Evolutionary conservation across 1,140 invertebrate genomes (phyloP).

Genomic region (Anadara kagoshimensis): DNA sequence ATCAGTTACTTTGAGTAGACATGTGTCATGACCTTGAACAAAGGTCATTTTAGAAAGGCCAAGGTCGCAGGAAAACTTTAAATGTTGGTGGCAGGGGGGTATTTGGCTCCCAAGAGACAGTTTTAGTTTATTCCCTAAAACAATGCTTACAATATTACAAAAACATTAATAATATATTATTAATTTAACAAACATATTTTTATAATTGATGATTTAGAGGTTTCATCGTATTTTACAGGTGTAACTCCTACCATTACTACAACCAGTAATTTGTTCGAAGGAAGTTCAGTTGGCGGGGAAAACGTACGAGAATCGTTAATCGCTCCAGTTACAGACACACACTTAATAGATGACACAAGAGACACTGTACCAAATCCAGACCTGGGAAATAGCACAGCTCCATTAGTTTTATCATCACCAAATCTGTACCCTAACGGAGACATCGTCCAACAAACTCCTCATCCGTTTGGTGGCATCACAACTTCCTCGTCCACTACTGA

Average conservation of each 20-base stretch:
- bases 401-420: conserved; percentile 34
- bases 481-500: conserved; percentile 72
- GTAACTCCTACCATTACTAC: conserved; percentile 78
- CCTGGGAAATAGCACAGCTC: conserved; percentile 43
- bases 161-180: no score
- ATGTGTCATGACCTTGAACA: no score
- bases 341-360: not conserved
- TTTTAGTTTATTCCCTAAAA: no score
- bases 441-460: conserved; percentile 7
- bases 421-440: conserved; percentile 31
- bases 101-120: no score
- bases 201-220: not conserved
- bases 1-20: no score
- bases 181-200: no score
- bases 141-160: no score
- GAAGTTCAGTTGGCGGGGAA: not conserved
- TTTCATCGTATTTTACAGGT: conserved; percentile 64
- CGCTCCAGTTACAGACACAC: not conserved
- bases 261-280: conserved; percentile 40
- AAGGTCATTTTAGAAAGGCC: no score
- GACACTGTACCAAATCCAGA: not conserved
- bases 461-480: conserved; percentile 13
- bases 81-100: no score
- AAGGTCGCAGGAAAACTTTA: no score
- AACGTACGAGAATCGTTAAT: conserved; percentile 5